Base-by-base conservation (phyloP, 92 coral and sea anemone species). In the Epizoanthus fatuus region DNA sequence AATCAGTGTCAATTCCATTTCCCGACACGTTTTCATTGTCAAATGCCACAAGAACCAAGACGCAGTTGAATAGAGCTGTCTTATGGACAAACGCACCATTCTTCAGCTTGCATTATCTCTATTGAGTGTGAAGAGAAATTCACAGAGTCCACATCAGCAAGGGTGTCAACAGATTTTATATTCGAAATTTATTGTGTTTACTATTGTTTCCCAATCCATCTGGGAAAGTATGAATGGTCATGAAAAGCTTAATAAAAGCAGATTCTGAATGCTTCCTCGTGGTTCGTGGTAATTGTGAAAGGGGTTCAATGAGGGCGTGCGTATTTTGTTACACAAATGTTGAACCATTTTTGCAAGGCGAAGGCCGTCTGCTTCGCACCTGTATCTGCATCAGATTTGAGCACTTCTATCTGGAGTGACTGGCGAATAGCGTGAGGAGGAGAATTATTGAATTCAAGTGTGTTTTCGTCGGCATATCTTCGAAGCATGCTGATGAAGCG, bases 11-110 rank as follows among this genome's bases (percentile, higher is more conserved):
- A 62, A 60, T 77, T 60, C 70, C 56, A 39, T 60, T 60, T 58
- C 82, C 40, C 82, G 58, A 77, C 82, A 77, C 82, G 82, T 77
- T 77, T 77, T 60, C 82, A 77, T 77, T 77, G 82, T 77, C 69
- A 62, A 77, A 77, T 77, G 57, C 82, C 82, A 39, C 63, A 77
- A 77, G 82, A 77, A 69, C 42, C 51, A 8, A 32, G 29, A 77
- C 14, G 2, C 55, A 60, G 11, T 39, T 77, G 56, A 77, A 59
- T 60, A 35, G 53, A 55, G 7, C 25, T 60, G 82, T 62, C 70
- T 77, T 56, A 59, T 54, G 65, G n/a, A 77, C 38, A 42, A 16
- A 56, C 15, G 11, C 29, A 58, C 29, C 2, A 13, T 39, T 42
- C 63, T 58, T 54, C 49, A 12, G 4, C n/a, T 40, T 40, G 38